Evolutionary conservation across 2,888 invertebrate species (phyloP).

Genomic region (Syrista parreyssii): DNA sequence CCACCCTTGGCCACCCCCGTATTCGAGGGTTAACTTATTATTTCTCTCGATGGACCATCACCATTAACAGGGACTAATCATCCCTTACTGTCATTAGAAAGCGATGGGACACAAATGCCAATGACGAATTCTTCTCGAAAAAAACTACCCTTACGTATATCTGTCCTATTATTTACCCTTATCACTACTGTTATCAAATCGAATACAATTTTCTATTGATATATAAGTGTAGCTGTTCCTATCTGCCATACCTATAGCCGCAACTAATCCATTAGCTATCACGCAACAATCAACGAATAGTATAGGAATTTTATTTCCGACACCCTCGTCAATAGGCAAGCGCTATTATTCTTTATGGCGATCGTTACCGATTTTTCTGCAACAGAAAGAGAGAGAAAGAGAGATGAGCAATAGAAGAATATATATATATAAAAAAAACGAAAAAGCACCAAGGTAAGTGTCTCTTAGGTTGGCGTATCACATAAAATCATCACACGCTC

Average conservation of each 20-base stretch:
- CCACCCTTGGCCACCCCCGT: too few relatives aligned
- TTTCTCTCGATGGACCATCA: too few relatives aligned
- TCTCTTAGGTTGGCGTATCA: too few relatives aligned
- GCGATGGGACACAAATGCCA: too few relatives aligned
- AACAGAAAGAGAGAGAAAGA: neutral
- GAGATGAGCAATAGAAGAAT: neutral
- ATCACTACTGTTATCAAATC: neutral
- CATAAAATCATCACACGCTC: too few relatives aligned
- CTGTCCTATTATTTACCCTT: neutral
- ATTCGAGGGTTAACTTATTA: too few relatives aligned
- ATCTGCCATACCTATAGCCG: neutral
- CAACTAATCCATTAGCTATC: neutral
- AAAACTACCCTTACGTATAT: neutral
- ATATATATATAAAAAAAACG: neutral
- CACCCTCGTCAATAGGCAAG: neutral
- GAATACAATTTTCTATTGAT: too few relatives aligned
- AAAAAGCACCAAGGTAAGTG: too few relatives aligned
- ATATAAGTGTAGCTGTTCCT: neutral
- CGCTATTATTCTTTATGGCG: neutral
- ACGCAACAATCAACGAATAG: neutral
- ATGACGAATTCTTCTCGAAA: neutral
- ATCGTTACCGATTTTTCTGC: neutral
- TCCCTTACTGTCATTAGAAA: too few relatives aligned
- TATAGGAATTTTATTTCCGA: neutral
- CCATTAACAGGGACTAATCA: too few relatives aligned